These are phyloP conservation scores for Meiosimyza decipiens DNA, from an alignment of 2,888 invertebrate genomes.

Conservation along the genomic window DNA sequence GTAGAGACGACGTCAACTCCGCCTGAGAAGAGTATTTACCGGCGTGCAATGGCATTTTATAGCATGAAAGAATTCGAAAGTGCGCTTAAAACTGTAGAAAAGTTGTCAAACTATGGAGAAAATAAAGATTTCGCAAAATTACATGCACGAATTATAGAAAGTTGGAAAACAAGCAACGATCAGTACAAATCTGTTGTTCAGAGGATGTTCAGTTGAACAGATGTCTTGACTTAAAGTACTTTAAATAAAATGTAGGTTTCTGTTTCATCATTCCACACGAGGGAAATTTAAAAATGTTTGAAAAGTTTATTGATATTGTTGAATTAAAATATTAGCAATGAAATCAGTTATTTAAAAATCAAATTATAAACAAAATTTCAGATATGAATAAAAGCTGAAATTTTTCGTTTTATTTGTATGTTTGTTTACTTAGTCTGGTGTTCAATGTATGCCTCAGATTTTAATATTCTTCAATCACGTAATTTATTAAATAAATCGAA, in stretches of 20 bases:
- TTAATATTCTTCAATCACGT: no score
- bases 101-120: slow-evolving; percentile 71
- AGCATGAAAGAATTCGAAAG: slow-evolving; percentile 74
- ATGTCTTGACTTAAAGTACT: background rate
- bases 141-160: slow-evolving; percentile 71
- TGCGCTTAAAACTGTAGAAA: slow-evolving; percentile 71
- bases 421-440: no score
- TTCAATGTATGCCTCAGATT: no score
- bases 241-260: background rate
- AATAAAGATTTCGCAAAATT: slow-evolving; percentile 73
- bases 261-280: slow-evolving; percentile 4
- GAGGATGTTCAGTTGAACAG: slow-evolving; percentile 67
- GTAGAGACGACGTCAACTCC: slow-evolving; percentile 58
- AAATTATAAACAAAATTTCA: no score
- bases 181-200: slow-evolving; percentile 69
- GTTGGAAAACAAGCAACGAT: slow-evolving; percentile 72
- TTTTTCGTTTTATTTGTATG: no score
- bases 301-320: background rate
- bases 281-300: background rate
- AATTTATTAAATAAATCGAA: no score
- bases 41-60: slow-evolving; percentile 68
- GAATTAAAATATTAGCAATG: no score
- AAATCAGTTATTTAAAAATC: no score
- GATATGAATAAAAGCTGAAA: no score
- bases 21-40: slow-evolving; percentile 69